A percentile compares a stretch with the other conserved stretches of the same genome.
phyloP scores from a whole-genome alignment of 2,888 invertebrate species.

The Cheilosia pagana region DNA sequence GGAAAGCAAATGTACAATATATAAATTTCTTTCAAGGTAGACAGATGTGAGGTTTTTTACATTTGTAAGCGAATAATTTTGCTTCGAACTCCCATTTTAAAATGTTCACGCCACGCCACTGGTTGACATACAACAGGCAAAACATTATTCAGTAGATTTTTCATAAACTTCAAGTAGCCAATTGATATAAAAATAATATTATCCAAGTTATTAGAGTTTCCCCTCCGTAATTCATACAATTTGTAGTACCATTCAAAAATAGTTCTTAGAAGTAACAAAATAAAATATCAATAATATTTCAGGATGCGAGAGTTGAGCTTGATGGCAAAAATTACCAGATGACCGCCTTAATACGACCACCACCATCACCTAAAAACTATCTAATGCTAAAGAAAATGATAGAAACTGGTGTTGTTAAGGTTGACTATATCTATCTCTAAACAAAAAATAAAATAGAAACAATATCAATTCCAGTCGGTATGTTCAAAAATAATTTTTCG shows the following conservation, averaged over 20 bases:
- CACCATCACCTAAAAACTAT: conserved; percentile 81
- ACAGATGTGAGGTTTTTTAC: no score
- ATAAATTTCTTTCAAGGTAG: no score
- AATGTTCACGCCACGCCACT: no score
- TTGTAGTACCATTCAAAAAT: background rate
- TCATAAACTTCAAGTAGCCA: no score
- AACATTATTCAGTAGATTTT: no score
- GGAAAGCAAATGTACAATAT: no score
- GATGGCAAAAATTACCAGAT: conserved; percentile 80
- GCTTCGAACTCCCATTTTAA: no score
- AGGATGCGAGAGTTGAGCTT: conserved; percentile 64
- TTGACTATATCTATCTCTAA: conserved; percentile 80
- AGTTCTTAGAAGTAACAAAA: conserved; percentile 1
- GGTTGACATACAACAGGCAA: no score
- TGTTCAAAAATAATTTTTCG: conserved; percentile 12
- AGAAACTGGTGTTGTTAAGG: conserved; percentile 80
- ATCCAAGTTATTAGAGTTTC: no score
- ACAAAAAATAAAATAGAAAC: background rate
- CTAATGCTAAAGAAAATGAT: conserved; percentile 81
- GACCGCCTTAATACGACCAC: conserved; percentile 80
- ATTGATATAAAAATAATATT: no score
- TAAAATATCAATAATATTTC: conserved; percentile 58
- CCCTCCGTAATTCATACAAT: background rate
- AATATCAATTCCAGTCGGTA: conserved; percentile 1
- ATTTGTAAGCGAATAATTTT: no score